Conservation (phyloP, 2,888 invertebrate species). For the Lottia gigantea region DNA sequence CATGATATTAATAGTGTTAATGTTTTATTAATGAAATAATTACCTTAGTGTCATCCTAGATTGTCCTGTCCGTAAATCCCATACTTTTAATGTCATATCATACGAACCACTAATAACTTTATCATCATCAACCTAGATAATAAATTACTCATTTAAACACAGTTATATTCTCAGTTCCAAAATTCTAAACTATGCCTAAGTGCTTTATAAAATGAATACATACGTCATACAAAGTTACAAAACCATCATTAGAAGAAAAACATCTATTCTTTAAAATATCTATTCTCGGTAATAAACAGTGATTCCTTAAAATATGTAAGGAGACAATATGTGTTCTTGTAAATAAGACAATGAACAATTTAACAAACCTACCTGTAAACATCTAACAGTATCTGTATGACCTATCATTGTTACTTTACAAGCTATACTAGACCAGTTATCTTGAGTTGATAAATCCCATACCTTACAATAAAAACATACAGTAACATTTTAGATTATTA, state of each 20-base stretch:
- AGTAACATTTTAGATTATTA: background rate
- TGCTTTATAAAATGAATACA: background rate
- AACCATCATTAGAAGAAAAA: no score
- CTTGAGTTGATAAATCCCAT: conserved; percentile 70
- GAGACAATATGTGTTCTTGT: no score
- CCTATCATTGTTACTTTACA: conserved; percentile 72
- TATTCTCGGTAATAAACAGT: no score
- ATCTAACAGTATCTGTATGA: conserved; percentile 70
- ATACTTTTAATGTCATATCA: conserved; percentile 70
- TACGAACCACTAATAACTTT: conserved; percentile 71
- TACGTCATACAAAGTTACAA: no score
- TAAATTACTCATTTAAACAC: conserved; percentile 20
- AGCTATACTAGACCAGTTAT: conserved; percentile 71
- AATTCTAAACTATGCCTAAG: background rate
- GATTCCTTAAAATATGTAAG: no score
- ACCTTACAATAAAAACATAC: conserved; percentile 54
- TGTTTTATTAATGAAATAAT: no score
- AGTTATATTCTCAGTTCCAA: background rate
- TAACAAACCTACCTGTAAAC: conserved; percentile 68
- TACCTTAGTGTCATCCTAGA: conserved; percentile 69
- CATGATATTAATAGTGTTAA: no score
- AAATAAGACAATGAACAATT: no score
- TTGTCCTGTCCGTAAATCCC: conserved; percentile 69
- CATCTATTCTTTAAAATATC: no score
- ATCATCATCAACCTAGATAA: conserved; percentile 65